phyloP scores from a whole-genome alignment of 2,888 invertebrate genomes.

The Leucophora obtusa region DNA sequence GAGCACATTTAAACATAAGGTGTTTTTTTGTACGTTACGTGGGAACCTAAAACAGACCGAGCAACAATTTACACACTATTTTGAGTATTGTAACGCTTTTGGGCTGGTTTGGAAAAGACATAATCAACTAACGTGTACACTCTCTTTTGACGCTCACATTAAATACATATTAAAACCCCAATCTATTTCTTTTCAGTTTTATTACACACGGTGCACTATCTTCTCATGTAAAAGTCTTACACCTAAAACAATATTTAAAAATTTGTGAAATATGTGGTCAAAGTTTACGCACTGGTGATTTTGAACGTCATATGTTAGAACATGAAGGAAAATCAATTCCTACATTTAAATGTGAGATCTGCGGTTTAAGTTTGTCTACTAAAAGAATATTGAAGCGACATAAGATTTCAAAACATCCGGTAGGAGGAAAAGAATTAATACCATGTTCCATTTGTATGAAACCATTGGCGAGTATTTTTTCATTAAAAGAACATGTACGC shows the following conservation, averaged over 20 bases:
- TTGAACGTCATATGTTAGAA: neutral
- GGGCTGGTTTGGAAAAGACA: no score
- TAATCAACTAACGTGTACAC: no score
- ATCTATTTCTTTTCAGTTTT: no score
- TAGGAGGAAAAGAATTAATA: neutral
- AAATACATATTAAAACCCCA: no score
- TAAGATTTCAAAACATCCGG: neutral
- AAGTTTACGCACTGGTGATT: neutral
- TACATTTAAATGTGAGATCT: neutral
- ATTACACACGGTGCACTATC: no score
- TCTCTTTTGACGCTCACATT: no score
- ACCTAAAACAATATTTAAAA: neutral
- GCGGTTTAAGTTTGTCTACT: neutral
- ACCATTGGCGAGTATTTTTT: neutral
- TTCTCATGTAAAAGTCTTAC: neutral
- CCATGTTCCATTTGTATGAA: neutral
- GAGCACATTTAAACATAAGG: no score
- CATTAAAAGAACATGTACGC: constrained; percentile 66
- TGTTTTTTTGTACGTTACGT: no score
- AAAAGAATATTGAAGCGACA: neutral
- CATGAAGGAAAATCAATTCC: neutral
- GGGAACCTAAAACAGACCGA: no score
- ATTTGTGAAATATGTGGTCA: neutral
- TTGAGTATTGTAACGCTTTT: no score
- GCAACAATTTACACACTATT: no score